phyloP scores from a whole-genome alignment of 2,888 invertebrate genomes.

The Marronus borbonicus region DNA sequence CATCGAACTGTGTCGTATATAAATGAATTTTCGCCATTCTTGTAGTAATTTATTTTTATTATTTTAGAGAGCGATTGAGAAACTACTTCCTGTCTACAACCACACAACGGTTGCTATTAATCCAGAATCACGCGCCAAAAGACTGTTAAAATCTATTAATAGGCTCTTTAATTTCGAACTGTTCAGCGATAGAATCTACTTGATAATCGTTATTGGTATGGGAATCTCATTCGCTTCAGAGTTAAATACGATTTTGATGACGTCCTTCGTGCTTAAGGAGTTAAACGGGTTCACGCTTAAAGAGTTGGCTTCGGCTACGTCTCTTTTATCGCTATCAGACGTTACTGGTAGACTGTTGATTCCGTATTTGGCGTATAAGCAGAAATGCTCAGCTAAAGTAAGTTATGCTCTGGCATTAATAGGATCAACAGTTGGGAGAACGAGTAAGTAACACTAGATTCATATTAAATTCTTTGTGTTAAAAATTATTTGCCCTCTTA shows the following conservation, averaged over 20 bases:
- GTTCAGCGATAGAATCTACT: conserved; percentile 63
- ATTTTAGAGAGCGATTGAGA: conserved; percentile 53
- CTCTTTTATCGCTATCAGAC: conserved; percentile 68
- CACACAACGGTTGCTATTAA: conserved; percentile 61
- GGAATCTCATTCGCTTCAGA: conserved; percentile 71
- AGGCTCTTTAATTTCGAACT: conserved; percentile 65
- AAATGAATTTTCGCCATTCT: no score
- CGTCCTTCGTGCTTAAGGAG: conserved; percentile 69
- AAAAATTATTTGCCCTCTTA: conserved; percentile 3
- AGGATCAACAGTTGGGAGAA: conserved; percentile 66
- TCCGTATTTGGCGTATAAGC: conserved; percentile 66
- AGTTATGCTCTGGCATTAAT: conserved; percentile 67
- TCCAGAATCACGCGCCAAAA: conserved; percentile 52
- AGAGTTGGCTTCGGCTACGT: conserved; percentile 67
- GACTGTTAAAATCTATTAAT: conserved; percentile 58
- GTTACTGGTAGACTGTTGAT: conserved; percentile 67
- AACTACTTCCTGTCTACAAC: conserved; percentile 58
- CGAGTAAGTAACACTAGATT: conserved; percentile 61
- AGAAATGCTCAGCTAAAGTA: conserved; percentile 64
- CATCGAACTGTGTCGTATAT: no score
- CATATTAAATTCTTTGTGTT: background rate
- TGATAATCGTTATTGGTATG: conserved; percentile 64
- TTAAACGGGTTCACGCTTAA: conserved; percentile 64
- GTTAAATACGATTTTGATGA: conserved; percentile 70
- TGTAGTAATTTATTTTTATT: background rate